phyloP scores from a whole-genome alignment of 1,140 invertebrate species.

The Matsumurasca onukii region DNA sequence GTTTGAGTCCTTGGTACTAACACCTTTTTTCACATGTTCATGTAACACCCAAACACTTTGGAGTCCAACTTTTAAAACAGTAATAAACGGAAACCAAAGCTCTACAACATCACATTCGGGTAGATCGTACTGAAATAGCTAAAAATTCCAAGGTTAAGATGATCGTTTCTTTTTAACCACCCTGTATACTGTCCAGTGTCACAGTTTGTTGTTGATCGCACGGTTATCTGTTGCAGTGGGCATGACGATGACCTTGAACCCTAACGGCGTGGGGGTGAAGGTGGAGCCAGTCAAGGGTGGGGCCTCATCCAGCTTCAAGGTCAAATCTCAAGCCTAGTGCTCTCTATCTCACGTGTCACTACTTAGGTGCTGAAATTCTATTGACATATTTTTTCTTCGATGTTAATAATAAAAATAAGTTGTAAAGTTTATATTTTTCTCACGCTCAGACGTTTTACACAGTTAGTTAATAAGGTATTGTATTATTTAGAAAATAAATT shows the following conservation, averaged over 20 bases:
- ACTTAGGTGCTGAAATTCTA: slow-evolving; percentile 16
- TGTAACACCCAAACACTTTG: too few species aligned
- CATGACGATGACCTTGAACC: slow-evolving; percentile 45
- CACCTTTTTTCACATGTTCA: too few species aligned
- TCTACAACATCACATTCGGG: too few species aligned
- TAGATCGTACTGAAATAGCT: too few species aligned
- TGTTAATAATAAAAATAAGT: slow-evolving; percentile 6
- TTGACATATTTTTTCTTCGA: slow-evolving; percentile 16
- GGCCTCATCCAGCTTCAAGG: slow-evolving; percentile 1
- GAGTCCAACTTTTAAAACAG: too few species aligned
- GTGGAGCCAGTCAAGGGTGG: slow-evolving; percentile 41
- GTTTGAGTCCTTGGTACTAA: too few species aligned
- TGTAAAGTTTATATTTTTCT: slow-evolving; percentile 16
- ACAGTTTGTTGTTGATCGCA: too few species aligned
- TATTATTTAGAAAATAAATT: too few species aligned
- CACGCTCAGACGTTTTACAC: slow-evolving; percentile 17
- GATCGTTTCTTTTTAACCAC: too few species aligned
- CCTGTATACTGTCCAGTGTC: too few species aligned
- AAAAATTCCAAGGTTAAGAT: too few species aligned
- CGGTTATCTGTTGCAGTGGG: slow-evolving; percentile 41
- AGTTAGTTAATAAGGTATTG: slow-evolving; percentile 10
- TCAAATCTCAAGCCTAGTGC: not conserved
- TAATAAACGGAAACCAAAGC: too few species aligned
- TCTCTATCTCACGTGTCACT: slow-evolving; percentile 2
- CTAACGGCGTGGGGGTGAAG: slow-evolving; percentile 45